Evolutionary conservation across 2,888 invertebrate species (phyloP), one percentile per base, ranked within the genome.

Genomic region (Leptinotarsa peninsularis): DNA sequence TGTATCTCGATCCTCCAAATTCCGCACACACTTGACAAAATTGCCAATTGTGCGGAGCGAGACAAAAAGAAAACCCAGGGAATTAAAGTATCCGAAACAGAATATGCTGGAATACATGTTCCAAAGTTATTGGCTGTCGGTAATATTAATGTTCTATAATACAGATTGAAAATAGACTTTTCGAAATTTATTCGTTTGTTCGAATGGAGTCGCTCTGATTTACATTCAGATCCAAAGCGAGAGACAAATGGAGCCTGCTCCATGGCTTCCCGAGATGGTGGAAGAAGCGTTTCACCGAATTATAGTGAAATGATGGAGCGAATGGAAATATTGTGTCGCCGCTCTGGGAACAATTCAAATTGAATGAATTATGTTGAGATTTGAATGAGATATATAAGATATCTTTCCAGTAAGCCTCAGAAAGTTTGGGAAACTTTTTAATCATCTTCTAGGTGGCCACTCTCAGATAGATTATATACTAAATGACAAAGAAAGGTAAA

Each of bases 121-220:
- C 83, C 83, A 83, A 83, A 85, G 81, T 85, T 86, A 86, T 86
- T 85, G 85, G 85, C 82, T 85, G 85, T 84, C 86, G 83, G 81
- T 81, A 81, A 86, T 86, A 86, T 86, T 84, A 85, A 86, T 86
- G 86, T 83, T 84, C 83, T 80, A 85, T 86, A 86, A 86, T 86
- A 84, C 83, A 83, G 84, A 84, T 84, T 80, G 85, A 84, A 85
- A 86, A 86, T 86, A 84, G 85, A 86, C 85, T 85, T 84, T 84
- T 83, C 21, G 60, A 85, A 86, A 85, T 86, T 85, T 86, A 86
- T 85, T 85, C 83, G 81, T 82, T 82, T 83, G 82, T 83, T 82
- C 83, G 83, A 84, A 83, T 83, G 84, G 83, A 84, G 83, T 83
- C 82, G 81, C 81, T 58, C 81, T 82, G 83, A 82, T 84, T 84